Evolutionary conservation across 2,797 vertebrate species (phyloP), one percentile per base, ranked within the genome.

Genomic region (Syngnathus rostellatus): DNA sequence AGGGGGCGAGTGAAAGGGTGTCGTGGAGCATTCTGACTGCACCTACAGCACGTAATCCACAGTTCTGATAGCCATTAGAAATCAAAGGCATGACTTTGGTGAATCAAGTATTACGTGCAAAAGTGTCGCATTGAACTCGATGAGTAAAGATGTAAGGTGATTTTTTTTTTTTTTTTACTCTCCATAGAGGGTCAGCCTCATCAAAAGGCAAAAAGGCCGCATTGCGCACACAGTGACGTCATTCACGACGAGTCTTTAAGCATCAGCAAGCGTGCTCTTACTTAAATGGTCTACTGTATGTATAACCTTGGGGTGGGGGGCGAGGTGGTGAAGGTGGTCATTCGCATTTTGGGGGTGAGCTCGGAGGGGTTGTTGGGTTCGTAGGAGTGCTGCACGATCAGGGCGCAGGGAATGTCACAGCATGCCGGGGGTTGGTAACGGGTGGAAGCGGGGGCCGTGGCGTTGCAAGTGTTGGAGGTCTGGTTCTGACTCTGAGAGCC

Each of bases 391-490:
- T 89, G 89, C 73, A 90, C 83, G 2, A 89, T 88, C 75, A 88
- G 78, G 69, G 86, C 87, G 5, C 87, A 88, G 68, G 91, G 90
- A 58, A 90, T 88, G 79, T 91, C 86, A 66, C 90, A 91, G 87
- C 90, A 91, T 82, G 90, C 86, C 71, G 91, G 85, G 77, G 89
- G 83, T 81, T 91, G 88, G 88, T 90, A 91, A 83, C 76, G 86
- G 77, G 84, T 81, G 80, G 82, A 64, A 5, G 69, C 75, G 61
- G 83, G 79, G 73, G 74, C 81, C 41, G 67, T 76, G 73, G 83
- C 74, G 84, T 83, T 85, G 80, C 70, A 55, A 6, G 77, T 69
- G 79, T 78, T 81, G 65, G 79, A 50, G 77, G 59, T 85, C 80
- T 85, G 85, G 78, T 83, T 85, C 71, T 84, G 87, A 74, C 69